Base-by-base conservation (phyloP, 1,140 invertebrate species). In the Ooceraea biroi region DNA sequence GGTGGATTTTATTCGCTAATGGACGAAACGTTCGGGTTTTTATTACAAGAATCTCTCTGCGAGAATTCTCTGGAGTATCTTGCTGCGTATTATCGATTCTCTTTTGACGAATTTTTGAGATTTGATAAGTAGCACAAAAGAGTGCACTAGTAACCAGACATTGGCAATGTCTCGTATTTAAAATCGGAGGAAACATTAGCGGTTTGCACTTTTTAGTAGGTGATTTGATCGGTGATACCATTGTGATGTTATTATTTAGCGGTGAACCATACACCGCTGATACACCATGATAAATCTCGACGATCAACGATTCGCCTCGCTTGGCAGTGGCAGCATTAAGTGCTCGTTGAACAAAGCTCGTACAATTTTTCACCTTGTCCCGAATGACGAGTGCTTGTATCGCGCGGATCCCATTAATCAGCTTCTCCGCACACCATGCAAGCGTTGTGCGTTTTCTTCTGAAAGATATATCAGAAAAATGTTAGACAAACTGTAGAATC, bases 361-460 rank as follows among this genome's bases (percentile, higher is more conserved):
- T 48, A 41, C 83, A 57, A 85, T 88, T 82, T 84, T 85, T 85
- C 69, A 88, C 63, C 48, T 66, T 68, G 72, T 36, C 84, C 68
- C 69, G 55, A 61, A 80, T 65, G 69, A 78, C 55, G 71, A 85
- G 58, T 19, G 52, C 76, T 71, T 58, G 57, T 63, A 55, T 46
- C 25, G 52, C 50, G 41, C 36, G 27, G 68, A 82, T 88, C 85
- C 76, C 86, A 88, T 88, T 88, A 88, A 88, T 88, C 87, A 77
- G 11, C 52, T 50, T 41, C n/a, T 25, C 30, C 44, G 52, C 17
- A 69, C 14, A n/a, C 17, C 36, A 69, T 30, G 71, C 65, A 17
- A 69, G 12, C 44, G 25, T 69, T 36, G 48, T 19, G 66, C 25
- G 44, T 46, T 27, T 57, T 22, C 19, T 30, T 27, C 0, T 19